These are phyloP conservation scores for Ichneumoninae sp. DNA, from an alignment of 2,888 invertebrate genomes.

Conservation along the genomic window DNA sequence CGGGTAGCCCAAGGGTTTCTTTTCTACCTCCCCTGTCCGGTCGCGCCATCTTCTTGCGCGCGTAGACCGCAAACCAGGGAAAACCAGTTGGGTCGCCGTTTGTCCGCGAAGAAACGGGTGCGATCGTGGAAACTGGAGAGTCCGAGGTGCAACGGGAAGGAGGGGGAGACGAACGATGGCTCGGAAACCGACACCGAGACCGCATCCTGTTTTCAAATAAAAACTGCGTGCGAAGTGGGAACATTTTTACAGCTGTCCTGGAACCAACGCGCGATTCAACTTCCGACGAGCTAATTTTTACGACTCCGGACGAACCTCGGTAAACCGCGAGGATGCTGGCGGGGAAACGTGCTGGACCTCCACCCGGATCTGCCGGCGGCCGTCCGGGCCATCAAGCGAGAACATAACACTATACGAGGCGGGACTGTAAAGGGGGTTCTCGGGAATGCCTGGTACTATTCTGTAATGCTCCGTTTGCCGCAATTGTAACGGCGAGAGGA, in stretches of 20 bases:
- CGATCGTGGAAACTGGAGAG: conserved; percentile 51
- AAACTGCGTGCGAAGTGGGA: conserved; percentile 8
- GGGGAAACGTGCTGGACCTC: background rate
- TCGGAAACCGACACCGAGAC: conserved; percentile 9
- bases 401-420: background rate
- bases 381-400: conserved; percentile 31
- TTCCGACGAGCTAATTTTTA: conserved; percentile 73
- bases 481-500: background rate
- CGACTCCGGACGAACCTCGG: conserved; percentile 54
- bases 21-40: conserved; percentile 25
- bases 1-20: conserved; percentile 78
- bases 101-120: conserved; percentile 49
- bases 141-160: conserved; percentile 15
- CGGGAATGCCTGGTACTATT: conserved; percentile 16
- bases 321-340: conserved; percentile 1
- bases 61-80: conserved; percentile 30
- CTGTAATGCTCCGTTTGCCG: conserved; percentile 9
- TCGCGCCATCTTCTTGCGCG: conserved; percentile 29
- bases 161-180: conserved; percentile 44
- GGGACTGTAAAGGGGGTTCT: background rate
- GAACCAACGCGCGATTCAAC: conserved; percentile 17
- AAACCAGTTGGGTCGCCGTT: conserved; percentile 55
- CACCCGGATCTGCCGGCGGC: background rate
- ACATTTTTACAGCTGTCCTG: conserved; percentile 74
- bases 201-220: conserved; percentile 23